A percentile compares a stretch with the other conserved stretches of the same genome.
phyloP scores from a whole-genome alignment of 1,140 invertebrate species.

The Drosophila paulistorum region DNA sequence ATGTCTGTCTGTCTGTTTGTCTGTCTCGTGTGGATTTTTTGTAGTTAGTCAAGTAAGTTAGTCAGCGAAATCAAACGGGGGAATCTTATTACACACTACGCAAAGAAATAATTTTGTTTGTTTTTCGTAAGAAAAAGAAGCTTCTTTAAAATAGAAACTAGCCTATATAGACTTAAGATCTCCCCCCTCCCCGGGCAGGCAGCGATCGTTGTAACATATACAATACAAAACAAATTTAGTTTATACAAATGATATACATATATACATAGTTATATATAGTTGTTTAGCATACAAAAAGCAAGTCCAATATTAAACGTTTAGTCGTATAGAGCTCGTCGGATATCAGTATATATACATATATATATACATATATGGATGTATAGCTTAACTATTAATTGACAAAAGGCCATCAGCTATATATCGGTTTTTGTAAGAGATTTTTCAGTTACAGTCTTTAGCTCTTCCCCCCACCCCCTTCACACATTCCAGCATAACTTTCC shows the following conservation, averaged over 20 bases:
- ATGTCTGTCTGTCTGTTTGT: background rate
- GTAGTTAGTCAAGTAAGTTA: slow-evolving; percentile 12
- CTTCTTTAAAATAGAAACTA: slow-evolving; percentile 43
- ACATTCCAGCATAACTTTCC: background rate
- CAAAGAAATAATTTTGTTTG: background rate
- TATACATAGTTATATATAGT: slow-evolving; percentile 47
- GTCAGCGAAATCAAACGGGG: slow-evolving; percentile 7
- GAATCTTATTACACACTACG: slow-evolving; percentile 1
- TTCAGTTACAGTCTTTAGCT: slow-evolving; percentile 19
- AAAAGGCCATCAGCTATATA: slow-evolving; percentile 42
- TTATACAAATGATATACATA: slow-evolving; percentile 60
- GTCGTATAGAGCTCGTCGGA: slow-evolving; percentile 16
- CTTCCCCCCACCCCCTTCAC: background rate
- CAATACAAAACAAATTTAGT: slow-evolving; percentile 58
- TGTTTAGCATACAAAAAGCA: slow-evolving; percentile 54
- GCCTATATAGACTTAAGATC: slow-evolving; percentile 73
- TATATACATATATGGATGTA: slow-evolving; percentile 24
- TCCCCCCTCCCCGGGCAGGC: slow-evolving; percentile 18
- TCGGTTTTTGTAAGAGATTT: slow-evolving; percentile 53
- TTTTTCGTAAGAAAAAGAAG: slow-evolving; percentile 13
- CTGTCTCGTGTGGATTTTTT: background rate
- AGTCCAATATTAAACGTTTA: slow-evolving; percentile 64
- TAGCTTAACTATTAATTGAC: slow-evolving; percentile 44
- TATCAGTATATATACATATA: background rate
- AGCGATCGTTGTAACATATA: slow-evolving; percentile 74